These are phyloP conservation scores for Tetanocera ferruginea DNA, from an alignment of 2,888 invertebrate species.

Conservation along the genomic window DNA sequence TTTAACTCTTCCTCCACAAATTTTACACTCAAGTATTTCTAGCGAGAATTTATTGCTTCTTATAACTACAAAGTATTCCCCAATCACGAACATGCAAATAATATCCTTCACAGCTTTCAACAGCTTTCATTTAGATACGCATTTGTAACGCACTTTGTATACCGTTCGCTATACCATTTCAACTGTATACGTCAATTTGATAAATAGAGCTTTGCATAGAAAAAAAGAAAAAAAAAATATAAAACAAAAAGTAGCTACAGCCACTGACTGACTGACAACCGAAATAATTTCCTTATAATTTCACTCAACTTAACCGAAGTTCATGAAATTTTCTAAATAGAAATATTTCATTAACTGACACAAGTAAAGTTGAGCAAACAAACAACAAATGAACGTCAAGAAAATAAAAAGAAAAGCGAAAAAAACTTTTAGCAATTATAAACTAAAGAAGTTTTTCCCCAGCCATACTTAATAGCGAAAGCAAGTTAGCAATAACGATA, in stretches of 20 bases:
- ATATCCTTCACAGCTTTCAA: too few species aligned
- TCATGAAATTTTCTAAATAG: slow-evolving; percentile 9
- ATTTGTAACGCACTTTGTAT: too few species aligned
- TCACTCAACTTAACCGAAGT: slow-evolving; percentile 19
- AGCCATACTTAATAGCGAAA: neutral
- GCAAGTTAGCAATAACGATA: neutral
- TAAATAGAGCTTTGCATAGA: neutral
- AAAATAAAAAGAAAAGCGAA: slow-evolving; percentile 37
- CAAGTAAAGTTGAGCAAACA: slow-evolving; percentile 52
- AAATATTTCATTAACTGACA: slow-evolving; percentile 30
- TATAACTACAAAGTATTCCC: too few species aligned
- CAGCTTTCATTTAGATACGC: too few species aligned
- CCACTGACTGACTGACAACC: slow-evolving; percentile 9
- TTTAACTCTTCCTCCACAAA: too few species aligned
- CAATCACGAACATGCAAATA: too few species aligned
- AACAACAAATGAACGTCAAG: slow-evolving; percentile 52
- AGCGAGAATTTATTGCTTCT: too few species aligned
- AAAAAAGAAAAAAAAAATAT: neutral
- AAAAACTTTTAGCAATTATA: slow-evolving; percentile 35
- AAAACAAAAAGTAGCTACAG: neutral
- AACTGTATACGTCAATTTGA: neutral
- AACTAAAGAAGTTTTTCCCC: slow-evolving; percentile 11
- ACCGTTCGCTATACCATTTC: too few species aligned
- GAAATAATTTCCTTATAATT: slow-evolving; percentile 23
- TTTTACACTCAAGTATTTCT: too few species aligned